Evolutionary conservation across 2,113 vertebrate genomes (phyloP).

Genomic region (Caracal caracal): DNA sequence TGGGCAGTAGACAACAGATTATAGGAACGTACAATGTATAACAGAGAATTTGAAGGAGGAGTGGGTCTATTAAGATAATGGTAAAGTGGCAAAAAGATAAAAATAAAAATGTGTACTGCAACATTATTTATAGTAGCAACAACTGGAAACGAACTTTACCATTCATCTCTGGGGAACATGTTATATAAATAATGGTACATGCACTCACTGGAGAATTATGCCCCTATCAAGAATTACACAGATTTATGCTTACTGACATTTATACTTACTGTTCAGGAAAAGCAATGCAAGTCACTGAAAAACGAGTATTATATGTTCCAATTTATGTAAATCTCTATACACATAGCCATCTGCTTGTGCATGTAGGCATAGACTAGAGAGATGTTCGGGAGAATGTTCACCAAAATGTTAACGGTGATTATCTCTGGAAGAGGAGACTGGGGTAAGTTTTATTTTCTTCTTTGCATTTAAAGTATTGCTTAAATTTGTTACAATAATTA

Average conservation of each 20-base stretch:
- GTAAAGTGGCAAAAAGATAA: neutral
- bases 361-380: slow-evolving; percentile 25
- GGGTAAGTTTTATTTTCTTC: slow-evolving; percentile 29
- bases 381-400: slow-evolving; percentile 27
- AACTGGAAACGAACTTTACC: neutral
- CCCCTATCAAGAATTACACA: neutral
- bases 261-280: slow-evolving; percentile 51
- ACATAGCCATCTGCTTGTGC: slow-evolving; percentile 64
- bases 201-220: neutral
- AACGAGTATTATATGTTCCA: slow-evolving; percentile 48
- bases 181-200: neutral
- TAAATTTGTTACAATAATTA: slow-evolving; percentile 50
- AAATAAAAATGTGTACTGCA: neutral
- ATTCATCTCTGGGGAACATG: neutral
- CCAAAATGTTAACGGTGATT: slow-evolving; percentile 50
- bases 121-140: neutral
- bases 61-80: neutral
- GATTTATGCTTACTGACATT: slow-evolving; percentile 37
- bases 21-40: neutral
- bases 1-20: neutral
- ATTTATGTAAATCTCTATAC: slow-evolving; percentile 68
- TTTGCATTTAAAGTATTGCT: slow-evolving; percentile 66
- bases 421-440: slow-evolving; percentile 53
- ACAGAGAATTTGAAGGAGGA: slow-evolving; percentile 30
- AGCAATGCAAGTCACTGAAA: slow-evolving; percentile 40